phyloP scores from a whole-genome alignment of 2,797 vertebrate genomes.

The Peromyscus nudipes region DNA sequence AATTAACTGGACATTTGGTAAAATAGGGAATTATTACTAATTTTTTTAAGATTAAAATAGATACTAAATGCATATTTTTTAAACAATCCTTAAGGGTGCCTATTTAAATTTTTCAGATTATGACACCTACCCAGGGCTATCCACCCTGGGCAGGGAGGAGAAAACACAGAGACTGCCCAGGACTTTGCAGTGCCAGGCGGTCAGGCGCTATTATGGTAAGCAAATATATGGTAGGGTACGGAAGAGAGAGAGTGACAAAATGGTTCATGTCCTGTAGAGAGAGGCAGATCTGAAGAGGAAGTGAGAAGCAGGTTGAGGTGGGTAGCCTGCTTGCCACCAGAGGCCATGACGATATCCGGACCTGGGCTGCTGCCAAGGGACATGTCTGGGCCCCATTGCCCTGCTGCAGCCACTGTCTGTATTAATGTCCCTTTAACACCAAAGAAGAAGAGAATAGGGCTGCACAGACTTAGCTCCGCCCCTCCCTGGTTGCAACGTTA shows the following conservation, averaged over 20 bases:
- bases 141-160: neutral
- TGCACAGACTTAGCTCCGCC: neutral
- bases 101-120: neutral
- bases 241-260: neutral
- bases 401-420: neutral
- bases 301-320: neutral
- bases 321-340: neutral
- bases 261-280: neutral
- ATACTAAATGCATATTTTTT: neutral
- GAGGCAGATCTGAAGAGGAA: neutral
- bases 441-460: neutral
- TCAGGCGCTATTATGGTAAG: neutral
- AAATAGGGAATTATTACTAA: slow-evolving; percentile 2
- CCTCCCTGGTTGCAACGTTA: neutral
- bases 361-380: neutral
- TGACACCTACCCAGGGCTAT: neutral
- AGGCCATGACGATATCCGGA: neutral
- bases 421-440: neutral
- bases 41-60: neutral
- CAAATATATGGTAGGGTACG: neutral
- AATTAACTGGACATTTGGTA: neutral
- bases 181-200: neutral
- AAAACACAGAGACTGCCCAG: neutral
- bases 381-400: neutral
- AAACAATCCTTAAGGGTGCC: neutral